Percentiles rank a stretch among this genome's conserved stretches.
phyloP scores from a whole-genome alignment of 2,113 vertebrate species.

The Nannobrachium achirus region DNA sequence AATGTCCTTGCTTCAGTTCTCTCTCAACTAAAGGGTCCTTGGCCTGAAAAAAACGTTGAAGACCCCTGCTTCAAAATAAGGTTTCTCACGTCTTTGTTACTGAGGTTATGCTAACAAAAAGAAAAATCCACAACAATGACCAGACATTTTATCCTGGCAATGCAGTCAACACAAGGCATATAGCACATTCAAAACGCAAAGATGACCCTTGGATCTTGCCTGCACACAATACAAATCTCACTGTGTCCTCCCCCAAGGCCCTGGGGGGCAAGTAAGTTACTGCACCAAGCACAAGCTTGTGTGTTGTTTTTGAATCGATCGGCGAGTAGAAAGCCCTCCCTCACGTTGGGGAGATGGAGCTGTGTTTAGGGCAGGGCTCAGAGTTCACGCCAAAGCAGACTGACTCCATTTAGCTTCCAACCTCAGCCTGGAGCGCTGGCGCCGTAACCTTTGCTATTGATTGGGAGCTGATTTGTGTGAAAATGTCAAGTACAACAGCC shows the following conservation, averaged over 20 bases:
- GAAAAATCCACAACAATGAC: background rate
- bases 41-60: too few species aligned
- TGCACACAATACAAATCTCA: background rate
- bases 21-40: too few species aligned
- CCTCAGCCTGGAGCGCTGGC: constrained; percentile 4
- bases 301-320: constrained; percentile 4
- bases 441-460: constrained; percentile 37
- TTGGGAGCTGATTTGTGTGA: constrained; percentile 18
- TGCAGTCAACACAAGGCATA: constrained; percentile 2
- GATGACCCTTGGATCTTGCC: background rate
- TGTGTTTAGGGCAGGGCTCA: background rate
- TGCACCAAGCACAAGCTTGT: too few species aligned
- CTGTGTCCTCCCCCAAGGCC: background rate
- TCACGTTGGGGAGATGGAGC: background rate
- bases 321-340: background rate
- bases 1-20: too few species aligned
- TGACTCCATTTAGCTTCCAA: constrained; percentile 13
- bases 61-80: too few species aligned
- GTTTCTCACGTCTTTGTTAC: too few species aligned
- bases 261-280: background rate
- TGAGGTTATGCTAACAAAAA: too few species aligned
- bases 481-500: constrained; percentile 31
- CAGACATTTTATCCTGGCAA: constrained; percentile 3
- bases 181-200: background rate
- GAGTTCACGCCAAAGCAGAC: background rate